These are phyloP conservation scores for Coecobrya sp. DNA, from an alignment of 2,888 invertebrate genomes.

Conservation along the genomic window DNA sequence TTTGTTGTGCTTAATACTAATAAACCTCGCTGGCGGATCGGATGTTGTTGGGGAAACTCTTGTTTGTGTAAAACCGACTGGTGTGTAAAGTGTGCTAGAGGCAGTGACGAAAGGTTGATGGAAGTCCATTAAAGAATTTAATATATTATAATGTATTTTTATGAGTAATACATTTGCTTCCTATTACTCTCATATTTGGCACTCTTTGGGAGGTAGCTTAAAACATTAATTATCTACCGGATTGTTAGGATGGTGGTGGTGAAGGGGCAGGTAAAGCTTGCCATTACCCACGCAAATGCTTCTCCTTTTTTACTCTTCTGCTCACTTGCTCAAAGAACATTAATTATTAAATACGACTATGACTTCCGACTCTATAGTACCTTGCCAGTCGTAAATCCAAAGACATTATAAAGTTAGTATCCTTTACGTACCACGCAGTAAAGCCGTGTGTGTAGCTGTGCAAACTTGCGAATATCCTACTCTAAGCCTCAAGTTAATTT, in stretches of 20 bases:
- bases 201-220: neutral
- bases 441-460: no score
- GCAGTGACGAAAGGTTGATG: neutral
- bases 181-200: neutral
- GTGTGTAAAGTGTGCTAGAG: neutral
- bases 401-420: no score
- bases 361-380: neutral
- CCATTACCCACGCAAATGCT: neutral
- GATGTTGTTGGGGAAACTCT: neutral
- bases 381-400: neutral
- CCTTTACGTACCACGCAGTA: no score
- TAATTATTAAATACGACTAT: neutral
- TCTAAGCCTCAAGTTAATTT: neutral
- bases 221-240: neutral
- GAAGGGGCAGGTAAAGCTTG: neutral
- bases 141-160: neutral
- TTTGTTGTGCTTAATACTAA: neutral
- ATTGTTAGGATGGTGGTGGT: neutral
- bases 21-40: neutral
- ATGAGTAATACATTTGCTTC: neutral
- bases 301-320: neutral
- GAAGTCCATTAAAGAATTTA: neutral
- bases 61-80: neutral
- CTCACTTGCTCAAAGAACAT: neutral
- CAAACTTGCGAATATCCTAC: no score